A percentile compares a stretch with the other conserved stretches of the same genome.
phyloP scores from a whole-genome alignment of 2,888 invertebrate genomes.

The Latheticus oryzae region DNA sequence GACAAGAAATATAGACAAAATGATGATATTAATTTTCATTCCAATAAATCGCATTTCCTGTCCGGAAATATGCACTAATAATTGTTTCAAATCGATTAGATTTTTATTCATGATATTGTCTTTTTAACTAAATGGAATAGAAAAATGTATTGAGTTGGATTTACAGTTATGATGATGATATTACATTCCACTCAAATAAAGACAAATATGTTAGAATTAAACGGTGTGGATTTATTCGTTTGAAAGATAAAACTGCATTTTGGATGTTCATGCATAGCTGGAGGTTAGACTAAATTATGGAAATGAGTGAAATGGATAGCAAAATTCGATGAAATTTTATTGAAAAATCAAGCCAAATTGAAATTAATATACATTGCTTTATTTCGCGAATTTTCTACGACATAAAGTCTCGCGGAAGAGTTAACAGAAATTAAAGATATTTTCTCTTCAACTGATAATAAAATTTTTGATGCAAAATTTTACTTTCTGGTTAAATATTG shows the following conservation, averaged over 20 bases:
- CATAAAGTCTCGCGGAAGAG: no score
- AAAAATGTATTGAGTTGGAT: constrained; percentile 19
- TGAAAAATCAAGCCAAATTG: constrained; percentile 8
- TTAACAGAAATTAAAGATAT: no score
- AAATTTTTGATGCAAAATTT: no score
- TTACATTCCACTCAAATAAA: constrained; percentile 22
- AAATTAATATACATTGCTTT: no score
- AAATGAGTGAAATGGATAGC: constrained; percentile 26
- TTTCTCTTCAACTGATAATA: no score
- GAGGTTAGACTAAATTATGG: constrained; percentile 28
- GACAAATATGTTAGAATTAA: constrained; percentile 26
- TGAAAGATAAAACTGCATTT: constrained; percentile 32
- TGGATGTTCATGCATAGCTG: constrained; percentile 25
- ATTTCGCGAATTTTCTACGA: no score
- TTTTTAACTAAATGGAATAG: constrained; percentile 9
- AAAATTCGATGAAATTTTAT: constrained; percentile 20
- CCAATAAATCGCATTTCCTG: no score
- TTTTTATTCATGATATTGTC: constrained; percentile 1
- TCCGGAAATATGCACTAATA: no score
- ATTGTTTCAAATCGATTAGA: no score
- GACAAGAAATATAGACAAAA: no score
- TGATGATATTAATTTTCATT: no score
- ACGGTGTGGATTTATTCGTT: constrained; percentile 28
- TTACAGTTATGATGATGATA: constrained; percentile 12
- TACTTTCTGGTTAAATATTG: no score